Conservation (phyloP, 1,140 invertebrate genomes). For the Hyposmocoma kahamanoa region DNA sequence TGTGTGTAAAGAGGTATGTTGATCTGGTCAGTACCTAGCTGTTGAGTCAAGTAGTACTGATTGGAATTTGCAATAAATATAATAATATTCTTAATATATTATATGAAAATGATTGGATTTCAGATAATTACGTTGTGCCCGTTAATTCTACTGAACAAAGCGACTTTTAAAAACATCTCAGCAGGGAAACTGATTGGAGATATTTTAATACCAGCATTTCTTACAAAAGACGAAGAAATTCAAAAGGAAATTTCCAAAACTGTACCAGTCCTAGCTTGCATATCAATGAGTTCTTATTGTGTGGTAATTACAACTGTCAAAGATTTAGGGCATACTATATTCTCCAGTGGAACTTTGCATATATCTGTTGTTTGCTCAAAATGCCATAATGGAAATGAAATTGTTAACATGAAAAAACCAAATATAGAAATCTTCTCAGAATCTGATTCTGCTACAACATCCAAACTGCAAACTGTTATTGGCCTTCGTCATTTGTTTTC, state of each 20-base stretch:
- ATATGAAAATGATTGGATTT: slow-evolving; percentile 20
- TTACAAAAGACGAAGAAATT: slow-evolving; percentile 34
- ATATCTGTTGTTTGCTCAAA: slow-evolving; percentile 40
- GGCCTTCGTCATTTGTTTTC: slow-evolving; percentile 43
- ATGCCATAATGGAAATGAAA: slow-evolving; percentile 27
- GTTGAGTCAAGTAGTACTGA: too few relatives aligned
- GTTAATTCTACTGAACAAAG: slow-evolving; percentile 37
- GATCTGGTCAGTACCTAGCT: too few relatives aligned
- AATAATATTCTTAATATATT: background rate
- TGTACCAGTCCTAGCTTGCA: slow-evolving; percentile 40
- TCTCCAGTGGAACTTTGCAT: slow-evolving; percentile 25
- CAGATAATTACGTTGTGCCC: slow-evolving; percentile 43
- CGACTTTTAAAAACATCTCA: slow-evolving; percentile 19
- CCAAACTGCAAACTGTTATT: slow-evolving; percentile 23
- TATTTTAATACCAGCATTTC: slow-evolving; percentile 45
- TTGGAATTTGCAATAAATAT: too few relatives aligned
- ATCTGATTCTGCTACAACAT: slow-evolving; percentile 18
- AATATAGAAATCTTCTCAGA: slow-evolving; percentile 27
- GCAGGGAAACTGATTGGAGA: slow-evolving; percentile 54
- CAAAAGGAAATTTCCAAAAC: slow-evolving; percentile 34
- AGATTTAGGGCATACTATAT: slow-evolving; percentile 32
- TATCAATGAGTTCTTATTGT: slow-evolving; percentile 36
- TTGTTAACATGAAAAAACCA: slow-evolving; percentile 6
- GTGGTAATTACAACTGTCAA: slow-evolving; percentile 22
- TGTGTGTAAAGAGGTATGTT: too few relatives aligned